Evolutionary conservation across 2,113 vertebrate species (phyloP).

Genomic region (Danionella cerebrum): DNA sequence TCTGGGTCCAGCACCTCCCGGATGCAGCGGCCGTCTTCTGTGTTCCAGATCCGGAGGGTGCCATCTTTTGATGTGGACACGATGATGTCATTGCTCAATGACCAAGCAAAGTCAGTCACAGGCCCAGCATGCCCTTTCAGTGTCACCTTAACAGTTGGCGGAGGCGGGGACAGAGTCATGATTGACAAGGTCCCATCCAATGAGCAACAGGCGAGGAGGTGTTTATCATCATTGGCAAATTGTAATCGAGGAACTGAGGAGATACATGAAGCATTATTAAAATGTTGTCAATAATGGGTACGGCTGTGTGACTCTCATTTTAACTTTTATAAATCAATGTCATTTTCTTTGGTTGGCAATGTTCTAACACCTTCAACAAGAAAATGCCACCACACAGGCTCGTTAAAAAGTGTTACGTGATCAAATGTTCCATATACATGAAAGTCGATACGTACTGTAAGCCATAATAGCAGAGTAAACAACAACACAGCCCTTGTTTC

Average conservation of each 20-base stretch:
- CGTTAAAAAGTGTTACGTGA: no score
- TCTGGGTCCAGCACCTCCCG: constrained; percentile 84
- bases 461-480: no score
- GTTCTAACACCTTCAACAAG: no score
- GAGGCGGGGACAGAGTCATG: constrained; percentile 79
- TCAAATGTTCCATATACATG: no score
- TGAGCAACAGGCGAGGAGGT: constrained; percentile 89
- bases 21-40: constrained; percentile 83
- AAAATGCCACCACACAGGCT: no score
- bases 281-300: no score
- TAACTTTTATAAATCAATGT: no score
- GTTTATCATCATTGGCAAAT: constrained; percentile 90
- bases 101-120: constrained; percentile 90
- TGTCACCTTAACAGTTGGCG: constrained; percentile 75
- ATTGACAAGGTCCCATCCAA: constrained; percentile 85
- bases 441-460: no score
- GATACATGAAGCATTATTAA: not conserved
- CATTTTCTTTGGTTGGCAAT: no score
- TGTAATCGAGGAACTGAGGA: constrained; percentile 76
- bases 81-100: constrained; percentile 89
- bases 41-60: constrained; percentile 88
- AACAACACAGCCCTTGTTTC: no score
- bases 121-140: constrained; percentile 78
- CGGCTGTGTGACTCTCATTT: no score
- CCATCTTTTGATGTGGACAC: constrained; percentile 84